Evolutionary conservation across 1,140 invertebrate genomes (phyloP), one percentile per base, ranked within the genome.

Genomic region (Brachionus sp.): DNA sequence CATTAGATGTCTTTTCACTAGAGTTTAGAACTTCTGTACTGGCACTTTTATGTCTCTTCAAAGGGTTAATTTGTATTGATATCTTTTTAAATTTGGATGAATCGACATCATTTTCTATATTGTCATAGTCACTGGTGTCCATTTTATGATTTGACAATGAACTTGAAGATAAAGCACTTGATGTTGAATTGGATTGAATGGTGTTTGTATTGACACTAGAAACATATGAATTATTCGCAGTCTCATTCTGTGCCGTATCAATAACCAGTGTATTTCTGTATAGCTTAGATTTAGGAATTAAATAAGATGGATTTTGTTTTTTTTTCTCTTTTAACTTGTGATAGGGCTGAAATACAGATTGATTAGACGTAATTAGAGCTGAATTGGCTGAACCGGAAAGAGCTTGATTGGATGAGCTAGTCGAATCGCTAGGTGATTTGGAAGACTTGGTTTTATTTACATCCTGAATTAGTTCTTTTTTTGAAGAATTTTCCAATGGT

Each of bases 81-180:
- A 57, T 80, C 4, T 80, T 66, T 57, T 44, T 80, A 12, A 46
- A 16, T 10, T 46, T 75, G 23, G 42, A 50, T 33, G 77, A 57
- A n/a, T 57, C 50, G 6, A 2, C 16, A 7, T 42, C 46, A 16
- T 80, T 57, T n/a, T 80, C 77, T 33, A 80, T 57, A 19, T 80
- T 80, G 23, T 80, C 77, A 29, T 80, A 80, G 37, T 80, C 77
- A 29, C 70, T 75, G 37, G 77, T 62, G 50, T 57, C 77, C 19
- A 66, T 10, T 80, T 80, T 80, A n/a, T 80, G 23, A 64, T 78
- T 78, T 7, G 46, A 78, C 19, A 25, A 25, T 12, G 70, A 46
- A 5, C 70, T 75, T 4, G 70, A 44, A 19, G 70, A 75, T 25
- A 46, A 19, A 29, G 16, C 37, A 73, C 68, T 73, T 9, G 70